phyloP scores from a whole-genome alignment of 1,140 invertebrate genomes.

The Drosophila kikkawai region DNA sequence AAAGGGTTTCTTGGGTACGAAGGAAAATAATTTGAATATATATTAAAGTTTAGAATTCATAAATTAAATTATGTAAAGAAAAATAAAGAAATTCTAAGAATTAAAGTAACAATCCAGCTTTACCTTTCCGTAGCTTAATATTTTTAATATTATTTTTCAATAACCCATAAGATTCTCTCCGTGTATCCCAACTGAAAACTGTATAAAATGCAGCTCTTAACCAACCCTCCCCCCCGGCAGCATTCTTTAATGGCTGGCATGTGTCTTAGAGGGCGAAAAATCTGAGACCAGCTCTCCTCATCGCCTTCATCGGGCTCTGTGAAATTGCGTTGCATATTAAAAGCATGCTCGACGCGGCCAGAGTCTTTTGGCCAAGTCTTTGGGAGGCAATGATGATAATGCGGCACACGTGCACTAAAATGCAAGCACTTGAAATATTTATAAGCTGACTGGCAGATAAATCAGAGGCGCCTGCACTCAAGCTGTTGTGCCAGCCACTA shows the following conservation, averaged over 20 bases:
- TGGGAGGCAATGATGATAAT: conserved; percentile 63
- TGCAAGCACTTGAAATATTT: conserved; percentile 81
- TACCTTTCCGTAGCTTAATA: neutral
- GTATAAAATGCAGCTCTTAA: conserved; percentile 39
- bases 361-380: conserved; percentile 9
- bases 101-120: neutral
- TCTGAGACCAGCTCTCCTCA: conserved; percentile 26
- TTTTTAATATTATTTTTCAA: neutral
- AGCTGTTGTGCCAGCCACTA: conserved; percentile 52
- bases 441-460: conserved; percentile 73
- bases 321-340: conserved; percentile 65
- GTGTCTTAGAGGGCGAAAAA: conserved; percentile 27
- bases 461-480: conserved; percentile 64
- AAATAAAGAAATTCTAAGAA: neutral
- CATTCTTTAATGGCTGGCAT: conserved; percentile 45
- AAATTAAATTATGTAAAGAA: no score
- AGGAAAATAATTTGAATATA: neutral
- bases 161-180: neutral
- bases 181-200: conserved; percentile 5
- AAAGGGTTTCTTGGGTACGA: neutral
- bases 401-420: conserved; percentile 79
- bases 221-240: no score
- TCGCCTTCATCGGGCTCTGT: neutral
- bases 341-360: conserved; percentile 30
- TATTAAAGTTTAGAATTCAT: no score